These are phyloP conservation scores for Rhagoletis zephyria DNA, from an alignment of 1,140 invertebrate genomes.

Conservation along the genomic window DNA sequence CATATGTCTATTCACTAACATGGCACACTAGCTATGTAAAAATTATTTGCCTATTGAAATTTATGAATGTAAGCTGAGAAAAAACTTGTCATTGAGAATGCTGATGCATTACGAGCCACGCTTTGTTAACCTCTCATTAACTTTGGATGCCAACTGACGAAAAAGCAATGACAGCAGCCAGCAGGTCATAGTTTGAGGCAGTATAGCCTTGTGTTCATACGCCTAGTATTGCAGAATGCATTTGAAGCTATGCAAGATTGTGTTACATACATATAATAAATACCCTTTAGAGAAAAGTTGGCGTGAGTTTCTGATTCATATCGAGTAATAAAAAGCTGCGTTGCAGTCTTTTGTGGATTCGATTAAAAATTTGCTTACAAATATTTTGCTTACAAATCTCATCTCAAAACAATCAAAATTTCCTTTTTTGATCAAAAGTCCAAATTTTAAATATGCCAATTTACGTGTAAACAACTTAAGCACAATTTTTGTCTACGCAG, in stretches of 20 bases:
- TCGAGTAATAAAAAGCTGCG: no score
- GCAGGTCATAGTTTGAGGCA: neutral
- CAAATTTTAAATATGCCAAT: no score
- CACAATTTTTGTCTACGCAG: no score
- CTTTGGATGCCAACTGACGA: neutral
- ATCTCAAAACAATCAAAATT: no score
- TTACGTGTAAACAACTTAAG: no score
- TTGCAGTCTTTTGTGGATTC: no score
- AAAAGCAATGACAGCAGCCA: neutral
- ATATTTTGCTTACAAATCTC: no score
- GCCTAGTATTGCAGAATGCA: neutral
- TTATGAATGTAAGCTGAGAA: neutral
- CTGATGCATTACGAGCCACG: neutral
- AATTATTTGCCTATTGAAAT: slow-evolving; percentile 10
- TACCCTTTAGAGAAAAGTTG: neutral
- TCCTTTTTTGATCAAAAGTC: no score
- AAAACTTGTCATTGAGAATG: neutral
- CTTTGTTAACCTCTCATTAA: slow-evolving; percentile 38
- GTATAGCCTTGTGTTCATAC: neutral
- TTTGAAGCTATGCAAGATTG: neutral
- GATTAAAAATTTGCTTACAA: no score
- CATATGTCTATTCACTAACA: no score
- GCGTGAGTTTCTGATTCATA: no score
- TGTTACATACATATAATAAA: neutral
- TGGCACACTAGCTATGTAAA: neutral